A percentile compares a stretch with the other conserved stretches of the same genome.
Evolutionary conservation across 2,113 vertebrate species (phyloP).

Genomic region (Stictonetta naevosa): DNA sequence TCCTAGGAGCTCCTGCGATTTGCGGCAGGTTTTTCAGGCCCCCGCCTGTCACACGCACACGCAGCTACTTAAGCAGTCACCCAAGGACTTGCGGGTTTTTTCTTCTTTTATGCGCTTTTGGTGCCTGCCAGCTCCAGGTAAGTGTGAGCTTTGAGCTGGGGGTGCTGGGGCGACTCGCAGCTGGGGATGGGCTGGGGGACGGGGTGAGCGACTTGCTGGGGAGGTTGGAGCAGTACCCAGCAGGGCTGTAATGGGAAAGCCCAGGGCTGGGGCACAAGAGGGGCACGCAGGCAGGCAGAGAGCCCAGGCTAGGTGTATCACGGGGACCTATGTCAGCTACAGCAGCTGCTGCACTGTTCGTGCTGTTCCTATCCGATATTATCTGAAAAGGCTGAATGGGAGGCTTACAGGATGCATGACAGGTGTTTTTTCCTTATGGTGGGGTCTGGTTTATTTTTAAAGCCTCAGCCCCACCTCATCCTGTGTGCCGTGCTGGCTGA

Average conservation of each 20-base stretch:
- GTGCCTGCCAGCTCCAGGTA: constrained; percentile 52
- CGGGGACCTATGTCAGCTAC: neutral
- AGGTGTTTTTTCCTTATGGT: constrained; percentile 19
- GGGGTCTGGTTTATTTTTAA: constrained; percentile 12
- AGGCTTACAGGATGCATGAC: constrained; percentile 22
- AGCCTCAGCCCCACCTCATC: neutral
- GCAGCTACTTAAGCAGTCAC: constrained; percentile 68
- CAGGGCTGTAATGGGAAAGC: neutral
- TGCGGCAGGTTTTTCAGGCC: constrained; percentile 81
- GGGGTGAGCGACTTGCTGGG: neutral
- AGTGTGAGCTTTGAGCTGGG: constrained; percentile 13
- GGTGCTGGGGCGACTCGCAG: neutral
- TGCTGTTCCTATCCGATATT: neutral
- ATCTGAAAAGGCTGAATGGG: neutral
- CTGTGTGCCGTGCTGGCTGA: neutral
- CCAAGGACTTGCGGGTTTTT: neutral
- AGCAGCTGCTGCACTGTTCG: neutral
- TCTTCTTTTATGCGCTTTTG: neutral
- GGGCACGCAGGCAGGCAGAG: neutral
- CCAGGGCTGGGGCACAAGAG: neutral
- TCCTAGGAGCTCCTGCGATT: constrained; percentile 43
- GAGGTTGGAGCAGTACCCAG: neutral
- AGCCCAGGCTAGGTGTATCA: neutral
- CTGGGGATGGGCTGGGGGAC: neutral
- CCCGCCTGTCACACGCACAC: constrained; percentile 65